phyloP scores from a whole-genome alignment of 2,888 invertebrate genomes.

The Drosophila neonasuta region DNA sequence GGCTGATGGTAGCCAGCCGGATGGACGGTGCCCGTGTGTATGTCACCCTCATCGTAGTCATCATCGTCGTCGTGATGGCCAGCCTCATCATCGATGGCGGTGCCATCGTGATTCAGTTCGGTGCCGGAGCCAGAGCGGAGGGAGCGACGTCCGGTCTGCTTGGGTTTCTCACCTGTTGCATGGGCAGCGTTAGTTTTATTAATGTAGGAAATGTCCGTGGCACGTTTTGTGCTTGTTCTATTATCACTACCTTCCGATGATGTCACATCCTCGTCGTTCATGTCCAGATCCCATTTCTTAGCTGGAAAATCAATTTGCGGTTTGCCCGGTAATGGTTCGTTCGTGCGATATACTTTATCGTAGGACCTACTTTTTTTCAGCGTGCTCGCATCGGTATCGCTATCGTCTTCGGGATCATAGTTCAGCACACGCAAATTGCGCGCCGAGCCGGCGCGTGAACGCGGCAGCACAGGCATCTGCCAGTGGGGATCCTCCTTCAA shows the following conservation, averaged over 20 bases:
- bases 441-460: slow-evolving; percentile 85
- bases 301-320: slow-evolving; percentile 91
- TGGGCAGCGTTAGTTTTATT: slow-evolving; percentile 77
- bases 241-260: slow-evolving; percentile 85
- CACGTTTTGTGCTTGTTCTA: slow-evolving; percentile 85
- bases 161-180: slow-evolving; percentile 83
- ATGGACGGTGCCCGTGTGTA: slow-evolving; percentile 64
- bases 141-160: slow-evolving; percentile 85
- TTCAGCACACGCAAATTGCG: slow-evolving; percentile 83
- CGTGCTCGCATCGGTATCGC: slow-evolving; percentile 83
- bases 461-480: slow-evolving; percentile 84
- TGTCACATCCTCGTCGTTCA: slow-evolving; percentile 85
- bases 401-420: slow-evolving; percentile 83
- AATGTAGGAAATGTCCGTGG: slow-evolving; percentile 86
- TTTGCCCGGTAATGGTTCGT: slow-evolving; percentile 89
- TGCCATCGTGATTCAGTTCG: slow-evolving; percentile 67
- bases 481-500: slow-evolving; percentile 84
- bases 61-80: slow-evolving; percentile 52
- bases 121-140: slow-evolving; percentile 83
- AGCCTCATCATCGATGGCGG: slow-evolving; percentile 9
- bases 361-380: slow-evolving; percentile 88
- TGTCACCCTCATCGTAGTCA: slow-evolving; percentile 65
- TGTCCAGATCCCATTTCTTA: slow-evolving; percentile 90
- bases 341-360: slow-evolving; percentile 91
- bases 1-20: slow-evolving; percentile 76